Base-by-base conservation (phyloP, 2,113 vertebrate species). In the Pyxicephalus adspersus region DNA sequence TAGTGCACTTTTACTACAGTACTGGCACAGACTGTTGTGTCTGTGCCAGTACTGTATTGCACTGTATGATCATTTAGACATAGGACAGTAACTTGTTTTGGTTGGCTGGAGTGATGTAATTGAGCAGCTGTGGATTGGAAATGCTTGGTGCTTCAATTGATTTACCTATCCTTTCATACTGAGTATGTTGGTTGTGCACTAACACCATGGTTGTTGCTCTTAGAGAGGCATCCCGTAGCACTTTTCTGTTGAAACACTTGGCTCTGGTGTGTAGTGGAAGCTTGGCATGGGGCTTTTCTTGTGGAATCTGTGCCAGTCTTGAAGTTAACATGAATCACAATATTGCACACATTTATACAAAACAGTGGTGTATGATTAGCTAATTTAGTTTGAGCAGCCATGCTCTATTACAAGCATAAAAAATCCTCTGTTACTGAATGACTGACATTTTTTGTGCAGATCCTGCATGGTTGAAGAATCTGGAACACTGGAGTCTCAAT, bases 381-480 rank as follows among this genome's bases (percentile, higher is more conserved):
- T 13, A 6, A 45, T 45, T 8, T 13, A 45, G 38, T 45, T 45
- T 13, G 70, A 81, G 76, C 52, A 78, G 60, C 23, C 6, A 6
- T 38, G 28, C 26, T 55, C 80, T 84, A 86, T 86, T 86, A 83
- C 65, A 68, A 86, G 82, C 18, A 38, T 50, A 45, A 22, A 25
- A 51, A 4, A 8, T n/a, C 58, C 29, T 8, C 15, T 1, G 63
- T 94, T 74, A 93, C 84, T 83, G 26, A 20, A 15, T 23, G 11
- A n/a, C 18, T 91, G 52, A n/a, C n/a, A n/a, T n/a, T 92, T 25
- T 92, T 84, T 89, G 64, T 89, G 60, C 87, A 99, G 98, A 92
- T 99, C 98, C 1, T 99, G 97, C 81, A 99, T 99, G 98, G 97
- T 99, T 84, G 98, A 99, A 83, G 98, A 99, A 64, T 99, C 98